A percentile compares a stretch with the other conserved stretches of the same genome.
Evolutionary conservation across 2,797 vertebrate species (phyloP).

Genomic region (Buphagus erythrorhynchus): DNA sequence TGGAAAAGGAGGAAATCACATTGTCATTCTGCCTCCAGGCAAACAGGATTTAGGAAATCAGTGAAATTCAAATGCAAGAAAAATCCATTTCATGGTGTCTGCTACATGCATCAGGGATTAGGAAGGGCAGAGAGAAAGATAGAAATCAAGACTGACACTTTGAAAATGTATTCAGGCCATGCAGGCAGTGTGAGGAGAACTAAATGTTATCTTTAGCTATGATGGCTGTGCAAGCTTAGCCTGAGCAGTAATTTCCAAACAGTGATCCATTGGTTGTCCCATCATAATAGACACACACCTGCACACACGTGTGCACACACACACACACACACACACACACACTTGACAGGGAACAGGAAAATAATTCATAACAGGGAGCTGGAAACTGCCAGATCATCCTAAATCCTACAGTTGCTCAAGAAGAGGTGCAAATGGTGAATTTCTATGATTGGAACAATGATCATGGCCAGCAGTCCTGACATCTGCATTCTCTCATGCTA

Average conservation of each 20-base stretch:
- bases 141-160: background rate
- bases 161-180: background rate
- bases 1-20: background rate
- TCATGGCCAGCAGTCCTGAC: background rate
- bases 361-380: background rate
- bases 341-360: background rate
- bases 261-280: background rate
- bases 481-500: background rate
- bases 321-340: background rate
- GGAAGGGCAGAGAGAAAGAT: background rate
- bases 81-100: conserved; percentile 1
- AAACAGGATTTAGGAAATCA: conserved; percentile 18
- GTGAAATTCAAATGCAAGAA: conserved; percentile 16
- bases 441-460: background rate
- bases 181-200: background rate
- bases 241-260: background rate
- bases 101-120: background rate
- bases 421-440: background rate
- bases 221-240: background rate
- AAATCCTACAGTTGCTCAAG: background rate
- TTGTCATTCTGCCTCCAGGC: background rate
- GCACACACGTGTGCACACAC: background rate
- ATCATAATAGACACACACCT: background rate
- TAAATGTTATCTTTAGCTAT: background rate
- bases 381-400: background rate